Percentiles rank a stretch among this genome's conserved stretches.
phyloP scores from a whole-genome alignment of 2,113 vertebrate genomes.

The Atlantisia rogersi region DNA sequence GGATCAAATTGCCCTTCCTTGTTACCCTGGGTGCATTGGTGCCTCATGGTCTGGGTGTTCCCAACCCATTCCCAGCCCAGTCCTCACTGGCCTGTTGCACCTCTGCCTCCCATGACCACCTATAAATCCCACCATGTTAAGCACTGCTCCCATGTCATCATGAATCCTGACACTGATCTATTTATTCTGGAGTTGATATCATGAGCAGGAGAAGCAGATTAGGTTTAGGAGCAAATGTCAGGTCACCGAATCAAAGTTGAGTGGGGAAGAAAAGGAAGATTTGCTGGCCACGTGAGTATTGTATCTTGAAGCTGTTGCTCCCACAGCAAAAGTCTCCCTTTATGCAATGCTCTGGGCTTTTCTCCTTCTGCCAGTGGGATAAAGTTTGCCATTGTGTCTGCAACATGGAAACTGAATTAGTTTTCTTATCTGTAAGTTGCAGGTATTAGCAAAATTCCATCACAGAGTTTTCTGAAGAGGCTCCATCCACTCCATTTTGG shows the following conservation, averaged over 20 bases:
- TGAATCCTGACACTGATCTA: not conserved
- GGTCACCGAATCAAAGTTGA: not conserved
- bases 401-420: not conserved
- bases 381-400: not conserved
- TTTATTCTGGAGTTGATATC: not conserved
- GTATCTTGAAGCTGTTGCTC: not conserved
- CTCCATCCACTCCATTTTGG: not conserved
- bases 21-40: fast-evolving
- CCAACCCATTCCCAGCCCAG: fast-evolving
- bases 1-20: not conserved
- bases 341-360: not conserved
- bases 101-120: not conserved
- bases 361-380: not conserved
- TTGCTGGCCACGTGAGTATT: not conserved
- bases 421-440: not conserved
- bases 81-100: not conserved
- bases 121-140: not conserved
- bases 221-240: not conserved
- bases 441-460: not conserved
- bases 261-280: not conserved
- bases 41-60: fast-evolving
- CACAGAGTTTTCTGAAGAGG: not conserved
- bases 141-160: not conserved
- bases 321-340: not conserved
- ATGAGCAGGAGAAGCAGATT: not conserved